Base-by-base conservation (phyloP, 1,140 invertebrate genomes). In the Homarus americanus region DNA sequence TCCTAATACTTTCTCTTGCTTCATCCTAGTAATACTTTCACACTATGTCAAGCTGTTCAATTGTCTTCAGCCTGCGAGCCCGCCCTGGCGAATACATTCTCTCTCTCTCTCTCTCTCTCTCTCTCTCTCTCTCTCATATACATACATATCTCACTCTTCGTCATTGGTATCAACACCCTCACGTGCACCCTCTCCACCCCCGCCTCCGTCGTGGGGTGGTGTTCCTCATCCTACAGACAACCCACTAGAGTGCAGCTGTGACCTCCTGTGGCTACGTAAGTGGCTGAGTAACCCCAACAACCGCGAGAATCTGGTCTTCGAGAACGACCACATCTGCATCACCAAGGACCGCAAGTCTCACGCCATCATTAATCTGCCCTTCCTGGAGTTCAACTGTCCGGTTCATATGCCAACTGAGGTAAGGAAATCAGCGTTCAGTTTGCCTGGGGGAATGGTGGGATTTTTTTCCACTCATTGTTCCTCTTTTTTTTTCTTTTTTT, bases 221-320 rank as follows among this genome's bases (percentile, higher is more conserved):
- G 24, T 75, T 85, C 85, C 91, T 72, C 80, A 91, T 90, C 93
- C 94, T 93, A 66, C 94, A 98, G 98, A 98, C 95, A 98, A 98
- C 94, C 97, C 97, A 0, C 94, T 98, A 92, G 95, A 96, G 63
- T 98, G 98, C 94, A 96, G 97, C 92, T 98, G 98, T 93, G 96
- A 98, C 92, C 94, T 98, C 72, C 95, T 96, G 73, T 98, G 98
- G 98, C 97, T 98, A 94, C 95, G 96, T 63, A 96, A 96, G 69
- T 97, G 97, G 96, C 94, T 98, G n/a, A 83, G 85, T 36, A 87
- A 92, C 80, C 90, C 90, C 36, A 83, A 84, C 72, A 91, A 92
- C 80, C 38, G 40, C 32, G 86, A 91, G 41, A 91, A 84, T 66
- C 28, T 89, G 20, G 78, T 88, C 32, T 85, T 75, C 28, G 28